phyloP scores from a whole-genome alignment of 2,797 vertebrate genomes.

The Hemibagrus guttatus region DNA sequence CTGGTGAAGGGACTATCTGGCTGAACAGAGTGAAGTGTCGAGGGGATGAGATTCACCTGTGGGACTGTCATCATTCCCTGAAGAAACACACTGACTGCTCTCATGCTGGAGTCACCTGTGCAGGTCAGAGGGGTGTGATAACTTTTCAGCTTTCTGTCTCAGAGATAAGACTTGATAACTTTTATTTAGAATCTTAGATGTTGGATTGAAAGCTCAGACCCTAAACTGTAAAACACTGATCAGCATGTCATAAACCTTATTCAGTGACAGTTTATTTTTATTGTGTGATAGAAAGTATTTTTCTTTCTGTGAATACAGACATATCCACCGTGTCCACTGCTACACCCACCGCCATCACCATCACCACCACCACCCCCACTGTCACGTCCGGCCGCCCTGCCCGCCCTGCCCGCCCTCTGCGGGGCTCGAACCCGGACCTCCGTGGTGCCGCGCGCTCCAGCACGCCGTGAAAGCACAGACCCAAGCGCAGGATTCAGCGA shows the following conservation, averaged over 20 bases:
- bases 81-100: slow-evolving; percentile 27
- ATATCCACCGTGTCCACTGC: not conserved
- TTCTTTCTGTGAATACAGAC: not conserved
- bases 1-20: too few relatives aligned
- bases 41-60: slow-evolving; percentile 34
- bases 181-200: too few relatives aligned
- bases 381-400: too few relatives aligned
- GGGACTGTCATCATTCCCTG: slow-evolving; percentile 27
- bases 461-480: too few relatives aligned
- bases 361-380: too few relatives aligned
- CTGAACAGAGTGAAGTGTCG: slow-evolving; percentile 25
- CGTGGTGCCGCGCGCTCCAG: too few relatives aligned
- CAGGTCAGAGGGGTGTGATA: not conserved
- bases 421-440: too few relatives aligned
- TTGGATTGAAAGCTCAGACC: too few relatives aligned
- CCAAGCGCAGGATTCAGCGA: too few relatives aligned
- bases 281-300: not conserved
- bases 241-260: not conserved
- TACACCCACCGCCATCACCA: not conserved
- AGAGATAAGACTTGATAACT: too few relatives aligned
- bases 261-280: not conserved
- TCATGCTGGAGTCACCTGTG: slow-evolving; percentile 15
- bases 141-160: not conserved
- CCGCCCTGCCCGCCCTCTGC: too few relatives aligned
- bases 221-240: not conserved